phyloP scores from a whole-genome alignment of 2,113 vertebrate genomes.

The Sceloporus tristichus region DNA sequence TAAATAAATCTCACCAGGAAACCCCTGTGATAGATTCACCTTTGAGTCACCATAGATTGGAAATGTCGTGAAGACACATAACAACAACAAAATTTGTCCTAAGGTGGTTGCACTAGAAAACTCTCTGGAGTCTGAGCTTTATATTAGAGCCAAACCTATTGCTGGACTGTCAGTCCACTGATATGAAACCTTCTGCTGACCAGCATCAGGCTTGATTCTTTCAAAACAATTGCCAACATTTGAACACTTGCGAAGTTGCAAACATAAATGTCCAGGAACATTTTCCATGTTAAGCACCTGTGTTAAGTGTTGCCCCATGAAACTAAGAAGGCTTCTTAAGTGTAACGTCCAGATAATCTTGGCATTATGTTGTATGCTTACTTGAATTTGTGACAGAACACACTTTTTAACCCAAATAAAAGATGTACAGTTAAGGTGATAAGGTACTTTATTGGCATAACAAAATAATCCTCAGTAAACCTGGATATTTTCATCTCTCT shows the following conservation, averaged over 20 bases:
- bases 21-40: no score
- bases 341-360: rapidly evolving
- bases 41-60: no score
- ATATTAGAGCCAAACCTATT: not conserved
- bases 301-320: not conserved
- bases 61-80: no score
- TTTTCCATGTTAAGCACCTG: conserved; percentile 38
- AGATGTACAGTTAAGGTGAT: conserved; percentile 23
- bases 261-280: conserved; percentile 41
- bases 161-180: not conserved
- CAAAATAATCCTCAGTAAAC: conserved; percentile 59
- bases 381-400: conserved; percentile 6
- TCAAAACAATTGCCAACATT: conserved; percentile 50
- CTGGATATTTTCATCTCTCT: conserved; percentile 41
- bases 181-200: not conserved
- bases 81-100: not conserved
- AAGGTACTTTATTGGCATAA: conserved; percentile 27
- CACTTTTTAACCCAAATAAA: not conserved
- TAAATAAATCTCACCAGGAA: no score
- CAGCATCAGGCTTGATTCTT: not conserved
- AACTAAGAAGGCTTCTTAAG: not conserved
- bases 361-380: not conserved
- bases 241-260: conserved; percentile 38
- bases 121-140: not conserved
- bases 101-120: not conserved